Evolutionary conservation across 1,140 invertebrate species (phyloP), one percentile per base, ranked within the genome.

Genomic region (Drosophila nebulosa): DNA sequence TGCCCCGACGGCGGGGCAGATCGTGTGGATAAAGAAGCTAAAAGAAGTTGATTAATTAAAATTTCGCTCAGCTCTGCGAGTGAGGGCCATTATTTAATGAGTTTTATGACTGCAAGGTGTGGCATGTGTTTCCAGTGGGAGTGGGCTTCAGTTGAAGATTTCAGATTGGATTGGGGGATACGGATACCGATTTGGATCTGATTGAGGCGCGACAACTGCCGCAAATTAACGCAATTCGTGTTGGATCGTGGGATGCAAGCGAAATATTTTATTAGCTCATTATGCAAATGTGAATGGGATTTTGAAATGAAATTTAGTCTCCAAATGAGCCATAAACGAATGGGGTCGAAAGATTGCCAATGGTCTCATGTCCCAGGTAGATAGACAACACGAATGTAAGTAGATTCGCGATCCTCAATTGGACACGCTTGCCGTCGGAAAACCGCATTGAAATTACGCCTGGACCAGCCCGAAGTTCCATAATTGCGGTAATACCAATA

Each of bases 231-330:
- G 74, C 60, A 74, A 70, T 66, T 70, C 71, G 75, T 64, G 52
- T 67, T 60, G 69, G 39, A 70, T 81, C 83, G 83, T 89, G 69
- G 85, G 79, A 85, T 85, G 85, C 86, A 89, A 73, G 80, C 77
- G 71, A 89, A 89, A 81, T 85, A 89, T 81, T 89, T 89, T 85
- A 89, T 89, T 80, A 74, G 78, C 85, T 89, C 85, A 89, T 89
- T 89, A 89, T 89, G 80, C 78, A 89, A 89, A 89, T 74, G 62
- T 67, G 78, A 86, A 79, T 83, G 74, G 74, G 67, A 71, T 73
- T 78, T 65, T 56, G 42, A 63, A 50, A 30, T 24, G 16, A 60
- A 53, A 66, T 65, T 39, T 64, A 32, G 42, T 61, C 39, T 58
- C 56, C 64, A 65, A 72, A 78, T 69, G 65, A 61, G 74, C 59